Evolutionary conservation across 2,797 vertebrate genomes (phyloP).

Genomic region (Ciconia nigra): DNA sequence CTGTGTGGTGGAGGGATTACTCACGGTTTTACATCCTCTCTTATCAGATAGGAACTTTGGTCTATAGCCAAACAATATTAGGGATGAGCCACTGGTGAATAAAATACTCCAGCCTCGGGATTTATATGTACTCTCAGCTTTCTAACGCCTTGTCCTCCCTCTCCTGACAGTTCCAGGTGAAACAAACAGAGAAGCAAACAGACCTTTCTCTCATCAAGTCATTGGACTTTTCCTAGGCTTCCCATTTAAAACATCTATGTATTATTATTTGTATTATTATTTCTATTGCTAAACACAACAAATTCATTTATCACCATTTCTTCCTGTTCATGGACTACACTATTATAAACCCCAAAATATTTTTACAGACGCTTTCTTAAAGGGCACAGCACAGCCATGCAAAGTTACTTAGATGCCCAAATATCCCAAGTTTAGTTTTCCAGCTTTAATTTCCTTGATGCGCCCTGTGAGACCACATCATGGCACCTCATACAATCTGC

Average conservation of each 20-base stretch:
- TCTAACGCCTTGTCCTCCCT: neutral
- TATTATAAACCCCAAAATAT: neutral
- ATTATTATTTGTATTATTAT: neutral
- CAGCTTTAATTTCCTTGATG: neutral
- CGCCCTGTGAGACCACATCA: neutral
- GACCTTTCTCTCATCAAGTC: neutral
- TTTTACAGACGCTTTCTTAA: neutral
- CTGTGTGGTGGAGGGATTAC: neutral
- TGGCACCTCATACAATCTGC: neutral
- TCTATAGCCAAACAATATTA: neutral
- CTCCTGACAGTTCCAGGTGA: neutral
- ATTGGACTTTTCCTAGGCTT: neutral
- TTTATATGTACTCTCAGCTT: neutral
- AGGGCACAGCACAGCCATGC: neutral
- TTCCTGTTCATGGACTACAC: neutral
- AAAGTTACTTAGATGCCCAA: neutral
- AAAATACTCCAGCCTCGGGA: neutral
- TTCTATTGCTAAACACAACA: neutral
- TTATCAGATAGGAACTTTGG: constrained; percentile 19
- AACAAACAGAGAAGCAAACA: neutral
- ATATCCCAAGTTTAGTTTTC: neutral
- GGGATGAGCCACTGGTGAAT: constrained; percentile 27
- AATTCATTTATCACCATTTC: neutral
- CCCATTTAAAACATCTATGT: neutral
- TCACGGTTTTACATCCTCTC: neutral